Evolutionary conservation across 2,888 invertebrate species (phyloP), one percentile per base, ranked within the genome.

Genomic region (Eupeodes luniger): DNA sequence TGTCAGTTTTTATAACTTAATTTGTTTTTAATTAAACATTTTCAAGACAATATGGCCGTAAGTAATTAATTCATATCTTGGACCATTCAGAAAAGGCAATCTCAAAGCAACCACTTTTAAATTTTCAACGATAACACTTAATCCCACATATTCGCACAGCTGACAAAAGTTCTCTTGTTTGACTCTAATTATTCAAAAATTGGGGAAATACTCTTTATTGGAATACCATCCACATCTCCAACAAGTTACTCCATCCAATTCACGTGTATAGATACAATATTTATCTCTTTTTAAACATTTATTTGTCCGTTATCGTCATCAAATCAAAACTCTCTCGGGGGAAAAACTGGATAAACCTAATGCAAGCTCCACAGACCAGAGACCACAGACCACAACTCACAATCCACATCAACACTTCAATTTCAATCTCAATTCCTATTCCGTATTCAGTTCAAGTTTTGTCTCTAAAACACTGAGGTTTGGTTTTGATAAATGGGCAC

Each of bases 401-500:
- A 76, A 14, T 51, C 51, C 51, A 51, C 55, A 55, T 4, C 47
- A 14, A 40, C 6, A 57, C 47, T 27, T 19, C 2, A 53, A 76
- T 69, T 27, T 19, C 2, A 53, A 76, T 69, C 53, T 12, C 7
- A 59, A 59, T 40, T 40, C 40, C 40, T 3, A 40, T 40, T 40
- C 40, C 6, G 40, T 40, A 59, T 74, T 87, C 87, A 87, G 87
- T 87, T 55, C 72, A 70, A 53, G 83, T 80, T 83, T 64, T 80
- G 69, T 69, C 80, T 87, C 70, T 61, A 83, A 87, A 83, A 82
- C 86, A 87, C 79, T 76, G 82, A 76, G 27, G 27, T 27, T 27
- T 27, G 27, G 27, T 27, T 77, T 79, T 67, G 82, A 57, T 72
- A 19, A 59, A 12, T 55, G 6, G 55, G 40, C 40, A 66, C 77